Conservation (phyloP, 2,888 invertebrate genomes). For the Pseudeuparius sepicola region DNA sequence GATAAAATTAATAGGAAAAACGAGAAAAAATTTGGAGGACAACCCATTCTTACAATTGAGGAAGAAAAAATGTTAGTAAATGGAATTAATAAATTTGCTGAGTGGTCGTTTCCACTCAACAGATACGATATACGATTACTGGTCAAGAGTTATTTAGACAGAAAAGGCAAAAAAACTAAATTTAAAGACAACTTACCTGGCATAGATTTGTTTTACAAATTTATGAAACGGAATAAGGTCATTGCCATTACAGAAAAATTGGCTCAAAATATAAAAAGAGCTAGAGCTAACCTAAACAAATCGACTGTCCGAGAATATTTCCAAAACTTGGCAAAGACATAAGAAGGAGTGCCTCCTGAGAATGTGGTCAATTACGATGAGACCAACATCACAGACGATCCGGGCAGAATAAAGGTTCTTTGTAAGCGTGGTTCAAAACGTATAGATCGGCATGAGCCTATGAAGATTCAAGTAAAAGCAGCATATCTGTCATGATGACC, state of each 20-base stretch:
- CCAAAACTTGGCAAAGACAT: conserved; percentile 1
- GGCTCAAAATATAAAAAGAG: conserved; percentile 2
- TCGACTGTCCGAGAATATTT: conserved; percentile 1
- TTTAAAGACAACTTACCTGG: conserved; percentile 1
- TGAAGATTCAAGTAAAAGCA: conserved; percentile 1
- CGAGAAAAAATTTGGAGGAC: no score
- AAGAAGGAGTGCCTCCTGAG: conserved; percentile 1
- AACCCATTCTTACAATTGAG: no score
- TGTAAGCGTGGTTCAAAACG: background rate
- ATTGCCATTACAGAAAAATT: conserved; percentile 2
- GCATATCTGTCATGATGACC: background rate
- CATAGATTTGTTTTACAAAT: conserved; percentile 1
- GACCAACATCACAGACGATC: conserved; percentile 1
- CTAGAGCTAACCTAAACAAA: conserved; percentile 3
- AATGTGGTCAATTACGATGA: conserved; percentile 1
- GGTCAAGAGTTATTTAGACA: conserved; percentile 2
- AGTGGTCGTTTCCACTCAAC: conserved; percentile 3
- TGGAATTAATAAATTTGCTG: conserved; percentile 1
- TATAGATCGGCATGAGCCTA: conserved; percentile 3
- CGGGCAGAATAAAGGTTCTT: conserved; percentile 2
- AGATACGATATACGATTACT: conserved; percentile 2
- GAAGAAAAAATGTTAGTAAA: conserved; percentile 2
- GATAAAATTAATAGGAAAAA: no score
- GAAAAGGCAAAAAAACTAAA: conserved; percentile 1
- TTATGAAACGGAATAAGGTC: conserved; percentile 2